Base-by-base conservation (phyloP, 2,888 invertebrate species). In the Zele albiditarsus region DNA sequence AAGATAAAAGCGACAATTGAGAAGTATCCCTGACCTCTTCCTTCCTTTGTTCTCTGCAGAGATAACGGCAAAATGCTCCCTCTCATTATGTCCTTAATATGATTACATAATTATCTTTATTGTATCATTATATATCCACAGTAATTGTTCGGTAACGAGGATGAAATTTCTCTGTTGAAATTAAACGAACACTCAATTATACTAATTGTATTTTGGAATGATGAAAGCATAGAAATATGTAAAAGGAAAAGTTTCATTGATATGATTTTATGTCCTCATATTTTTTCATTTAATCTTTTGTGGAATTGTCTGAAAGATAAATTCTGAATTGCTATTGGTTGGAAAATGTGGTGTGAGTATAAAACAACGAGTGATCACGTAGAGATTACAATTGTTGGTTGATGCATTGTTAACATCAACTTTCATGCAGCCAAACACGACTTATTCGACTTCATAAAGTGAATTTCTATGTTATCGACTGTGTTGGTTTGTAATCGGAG, bases 11-110 rank as follows among this genome's bases (percentile, higher is more conserved):
- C 20, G 20, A 53, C 53, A 53, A 53, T 6, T 53, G 53, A 53
- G 20, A 53, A 20, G 20, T 53, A 53, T 53, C 20, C 53, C 53
- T 53, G 53, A 53, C 53, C 53, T 53, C 53, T 53, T 53, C 46
- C 46, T 62, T 42, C 60, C 31, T 28, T 62, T 60, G 46, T 20
- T 27, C 58, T 10, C 58, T 58, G 42, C 27, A 2, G 27, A 42
- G 46, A 33, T n/a, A 25, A 62, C 42, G 12, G 49, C 23, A 8
- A 42, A 67, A 27, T 60, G 12, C 38, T 42, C 16, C 14, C 38
- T 58, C 25, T 70, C 42, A 38, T 53, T 53, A 53, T 53, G 8
- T 53, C 14, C n/a, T 8, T 53, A 20, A 20, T 53, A 53, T 53
- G 20, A 53, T 20, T 53, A 23, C 5, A 53, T 53, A n/a, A 20